Evolutionary conservation across 2,888 invertebrate genomes (phyloP), one percentile per base, ranked within the genome.

Genomic region (Spicauda simplicius): DNA sequence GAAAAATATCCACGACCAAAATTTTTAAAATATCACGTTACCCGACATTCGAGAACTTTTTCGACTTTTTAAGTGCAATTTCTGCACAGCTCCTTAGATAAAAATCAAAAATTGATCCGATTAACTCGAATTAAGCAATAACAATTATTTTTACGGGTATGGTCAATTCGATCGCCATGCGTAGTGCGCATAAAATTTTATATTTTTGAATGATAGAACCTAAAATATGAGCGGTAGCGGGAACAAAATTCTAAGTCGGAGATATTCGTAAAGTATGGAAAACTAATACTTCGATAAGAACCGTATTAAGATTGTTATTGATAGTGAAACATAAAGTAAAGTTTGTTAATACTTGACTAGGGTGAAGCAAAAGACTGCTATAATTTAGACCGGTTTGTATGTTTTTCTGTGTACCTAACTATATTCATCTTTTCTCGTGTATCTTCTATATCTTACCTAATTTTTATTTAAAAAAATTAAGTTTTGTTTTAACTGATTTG

Each of bases 71-170:
- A 55, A 63, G 57, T 37, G 37, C 50, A 64, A 57, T 63, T 68
- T 63, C 54, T 37, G 62, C 37, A 37, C 67, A 69, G 56, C 57
- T 58, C 56, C 68, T 59, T 69, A 69, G 74, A 77, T 77, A 77
- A 74, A 73, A 76, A 78, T 72, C 75, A 76, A 71, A 79, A 78
- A 83, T 85, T 81, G 85, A 84, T 82, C 81, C 77, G 86, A 88
- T 90, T 87, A 86, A 83, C 81, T 78, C 76, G 86, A 92, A 92
- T 92, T 88, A 91, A 92, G 92, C 86, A 88, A 91, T 92, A 91
- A 92, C 91, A 88, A 85, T 91, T 88, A 88, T 79, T 86, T 83
- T 84, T 80, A 78, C 80, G 78, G 82, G 76, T 84, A 84, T 80
- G 80, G 80, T 76, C 84, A 79, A 83, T 85, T 75, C 80, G 82